A percentile compares a stretch with the other conserved stretches of the same genome.
These are phyloP conservation scores for Tachyglossus aculeatus DNA, from an alignment of 2,797 vertebrate species.

Conservation along the genomic window DNA sequence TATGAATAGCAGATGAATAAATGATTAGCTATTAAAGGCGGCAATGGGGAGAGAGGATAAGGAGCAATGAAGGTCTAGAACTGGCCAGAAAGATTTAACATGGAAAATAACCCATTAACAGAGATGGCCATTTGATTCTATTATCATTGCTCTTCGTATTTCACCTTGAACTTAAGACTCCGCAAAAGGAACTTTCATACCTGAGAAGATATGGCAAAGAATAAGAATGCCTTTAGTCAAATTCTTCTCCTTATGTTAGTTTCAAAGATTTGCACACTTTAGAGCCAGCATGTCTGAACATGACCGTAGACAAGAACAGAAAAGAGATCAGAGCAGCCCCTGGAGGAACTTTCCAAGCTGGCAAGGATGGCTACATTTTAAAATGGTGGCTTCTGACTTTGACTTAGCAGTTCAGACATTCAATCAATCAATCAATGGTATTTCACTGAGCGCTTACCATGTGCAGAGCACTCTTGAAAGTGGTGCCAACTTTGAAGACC, in stretches of 20 bases:
- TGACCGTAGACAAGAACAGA: not conserved
- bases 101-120: conserved; percentile 23
- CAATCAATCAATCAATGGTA: too few relatives aligned
- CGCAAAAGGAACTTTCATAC: conserved; percentile 25
- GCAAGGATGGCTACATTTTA: conserved; percentile 15
- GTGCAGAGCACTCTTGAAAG: too few relatives aligned
- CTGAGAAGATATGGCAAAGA: not conserved
- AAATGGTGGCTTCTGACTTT: conserved; percentile 7
- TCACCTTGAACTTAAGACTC: conserved; percentile 17
- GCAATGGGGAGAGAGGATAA: not conserved
- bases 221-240: conserved; percentile 24
- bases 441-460: too few relatives aligned
- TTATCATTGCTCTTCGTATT: not conserved
- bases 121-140: not conserved
- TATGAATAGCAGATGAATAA: conserved; percentile 17
- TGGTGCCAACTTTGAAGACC: too few relatives aligned
- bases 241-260: not conserved
- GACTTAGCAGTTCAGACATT: conserved; percentile 10
- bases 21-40: conserved; percentile 20
- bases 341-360: not conserved
- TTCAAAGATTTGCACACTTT: conserved; percentile 31
- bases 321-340: not conserved
- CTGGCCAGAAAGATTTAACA: not conserved
- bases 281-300: not conserved
- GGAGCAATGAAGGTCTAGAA: conserved; percentile 32